Conservation (phyloP, 1,140 invertebrate genomes). For the Drosophila funebris region DNA sequence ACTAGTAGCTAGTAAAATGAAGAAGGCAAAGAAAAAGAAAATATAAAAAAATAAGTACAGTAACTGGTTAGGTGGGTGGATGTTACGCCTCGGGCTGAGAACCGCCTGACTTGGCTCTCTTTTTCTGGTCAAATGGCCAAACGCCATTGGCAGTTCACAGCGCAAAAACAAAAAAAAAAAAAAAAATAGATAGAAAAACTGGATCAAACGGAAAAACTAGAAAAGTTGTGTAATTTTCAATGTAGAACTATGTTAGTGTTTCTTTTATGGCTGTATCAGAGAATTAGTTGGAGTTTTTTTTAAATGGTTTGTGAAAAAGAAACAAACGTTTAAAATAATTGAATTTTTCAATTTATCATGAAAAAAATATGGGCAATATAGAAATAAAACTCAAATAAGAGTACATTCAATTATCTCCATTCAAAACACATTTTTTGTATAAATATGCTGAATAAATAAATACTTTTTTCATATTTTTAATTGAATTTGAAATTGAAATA, state of each 20-base stretch:
- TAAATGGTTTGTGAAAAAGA: not conserved
- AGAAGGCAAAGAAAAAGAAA: not conserved
- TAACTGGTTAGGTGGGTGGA: constrained; percentile 67
- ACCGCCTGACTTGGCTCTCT: not conserved
- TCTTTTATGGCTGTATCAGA: constrained; percentile 14
- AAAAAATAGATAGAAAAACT: no score
- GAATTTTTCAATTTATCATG: no score
- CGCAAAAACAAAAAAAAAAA: no score
- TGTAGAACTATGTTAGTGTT: constrained; percentile 25
- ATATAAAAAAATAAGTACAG: constrained; percentile 28
- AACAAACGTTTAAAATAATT: no score
- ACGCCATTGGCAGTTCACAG: constrained; percentile 2
- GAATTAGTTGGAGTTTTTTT: constrained; percentile 15
- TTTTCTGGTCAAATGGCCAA: constrained; percentile 29
- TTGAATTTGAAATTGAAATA: no score
- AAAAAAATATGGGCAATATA: no score
- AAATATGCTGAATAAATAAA: no score
- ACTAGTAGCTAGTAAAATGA: constrained; percentile 14
- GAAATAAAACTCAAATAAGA: no score
- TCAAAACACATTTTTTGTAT: no score
- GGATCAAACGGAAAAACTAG: constrained; percentile 13
- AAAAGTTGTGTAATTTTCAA: constrained; percentile 30
- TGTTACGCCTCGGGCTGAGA: constrained; percentile 13
- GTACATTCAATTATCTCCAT: no score
- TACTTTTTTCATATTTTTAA: no score